phyloP scores from a whole-genome alignment of 2,113 vertebrate species.

The Entelurus aequoreus region DNA sequence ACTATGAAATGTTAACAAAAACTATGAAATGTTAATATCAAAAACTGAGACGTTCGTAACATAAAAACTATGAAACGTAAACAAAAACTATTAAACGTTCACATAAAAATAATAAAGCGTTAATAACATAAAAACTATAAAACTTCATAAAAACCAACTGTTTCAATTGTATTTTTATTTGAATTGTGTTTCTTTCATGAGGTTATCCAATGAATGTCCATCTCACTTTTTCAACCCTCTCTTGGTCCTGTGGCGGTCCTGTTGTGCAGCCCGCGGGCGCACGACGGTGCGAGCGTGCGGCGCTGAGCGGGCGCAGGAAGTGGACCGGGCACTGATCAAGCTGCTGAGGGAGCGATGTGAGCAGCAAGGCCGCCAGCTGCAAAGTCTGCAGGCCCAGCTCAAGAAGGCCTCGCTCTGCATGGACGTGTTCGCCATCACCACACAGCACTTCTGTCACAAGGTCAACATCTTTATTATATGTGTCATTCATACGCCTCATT shows the following conservation, averaged over 20 bases:
- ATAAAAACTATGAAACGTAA: too few species aligned
- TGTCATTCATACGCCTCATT: too few species aligned
- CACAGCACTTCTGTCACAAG: constrained; percentile 87
- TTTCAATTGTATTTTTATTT: too few species aligned
- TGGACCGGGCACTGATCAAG: constrained; percentile 79
- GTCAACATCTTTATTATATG: constrained; percentile 56
- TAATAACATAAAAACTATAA: too few species aligned
- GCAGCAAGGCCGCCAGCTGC: constrained; percentile 77
- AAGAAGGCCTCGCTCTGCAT: constrained; percentile 75
- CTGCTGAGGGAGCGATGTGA: constrained; percentile 81
- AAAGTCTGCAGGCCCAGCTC: constrained; percentile 72
- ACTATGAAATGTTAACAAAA: too few species aligned
- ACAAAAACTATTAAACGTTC: too few species aligned
- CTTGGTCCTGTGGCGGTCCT: not conserved
- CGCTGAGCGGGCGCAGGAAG: constrained; percentile 64
- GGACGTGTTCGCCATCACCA: constrained; percentile 82
- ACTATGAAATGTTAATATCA: too few species aligned
- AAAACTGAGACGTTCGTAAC: too few species aligned
- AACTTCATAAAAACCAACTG: too few species aligned
- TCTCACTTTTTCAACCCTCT: not conserved
- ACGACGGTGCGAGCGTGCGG: constrained; percentile 52
- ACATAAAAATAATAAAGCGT: too few species aligned
- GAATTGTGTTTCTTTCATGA: too few species aligned
- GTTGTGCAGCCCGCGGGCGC: constrained; percentile 69
- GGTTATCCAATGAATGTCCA: too few species aligned